Base-by-base conservation (phyloP, 2,113 vertebrate species). In the Chloebia gouldiae region DNA sequence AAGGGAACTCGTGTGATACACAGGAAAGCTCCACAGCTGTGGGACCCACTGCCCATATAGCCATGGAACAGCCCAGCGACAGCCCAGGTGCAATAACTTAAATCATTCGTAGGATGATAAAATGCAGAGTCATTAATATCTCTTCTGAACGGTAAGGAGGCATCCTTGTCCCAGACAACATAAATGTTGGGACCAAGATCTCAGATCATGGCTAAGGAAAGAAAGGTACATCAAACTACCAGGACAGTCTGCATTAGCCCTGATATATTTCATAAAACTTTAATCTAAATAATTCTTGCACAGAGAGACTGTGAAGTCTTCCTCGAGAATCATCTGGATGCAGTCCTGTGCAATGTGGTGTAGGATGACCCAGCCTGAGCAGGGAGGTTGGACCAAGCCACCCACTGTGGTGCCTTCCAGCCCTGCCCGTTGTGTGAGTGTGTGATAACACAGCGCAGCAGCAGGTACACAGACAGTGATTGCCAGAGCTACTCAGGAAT, bases 1-100 rank as follows among this genome's bases (percentile, higher is more conserved):
- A 98, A 98, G 98, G 98, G 97, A 97, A 86, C 69, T 70, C 35
- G 4, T 15, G 22, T 53, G 72, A 88, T 65, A n/a, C 79, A 82
- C 97, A 95, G 50, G 35, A 77, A 49, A 31, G 31, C n/a, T 51
- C 70, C 81, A 3, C 35, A 81, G 40, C 28, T n/a, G 39, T 37
- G 61, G 40, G 53, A 91, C 31, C 63, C 81, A 16, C 64, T 13
- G 73, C 60, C 61, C 53, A 18, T 4, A 15, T 9, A 51, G 69
- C 35, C 81, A 54, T 10, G 11, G 30, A 76, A 49, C 39, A 24
- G 72, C 9, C 49, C 37, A 22, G 33, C 40, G 53, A 86, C 13
- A 28, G 45, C 33, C 69, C 42, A 70, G 15, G n/a, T 66, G 51
- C 11, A 40, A 15, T 22, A 69, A 57, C 17, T 44, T 61, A 31